A percentile compares a stretch with the other conserved stretches of the same genome.
Conservation (phyloP, 2,113 vertebrate species). For the Terrapene triunguis region DNA sequence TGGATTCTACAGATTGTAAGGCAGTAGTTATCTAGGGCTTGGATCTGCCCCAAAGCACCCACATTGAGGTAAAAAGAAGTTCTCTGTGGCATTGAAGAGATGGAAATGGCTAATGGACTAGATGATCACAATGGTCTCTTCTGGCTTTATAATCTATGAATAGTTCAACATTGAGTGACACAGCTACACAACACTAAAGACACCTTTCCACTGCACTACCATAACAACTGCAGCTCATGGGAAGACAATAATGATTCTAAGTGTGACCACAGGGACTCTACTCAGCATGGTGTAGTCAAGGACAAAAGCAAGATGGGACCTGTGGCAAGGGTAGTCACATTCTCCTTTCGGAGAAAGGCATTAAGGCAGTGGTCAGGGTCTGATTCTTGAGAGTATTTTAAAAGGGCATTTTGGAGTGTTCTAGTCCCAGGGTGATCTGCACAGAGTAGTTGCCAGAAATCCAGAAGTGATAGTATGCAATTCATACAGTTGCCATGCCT, state of each 20-base stretch:
- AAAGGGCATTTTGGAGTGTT: neutral
- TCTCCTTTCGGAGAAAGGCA: neutral
- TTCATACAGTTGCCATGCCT: neutral
- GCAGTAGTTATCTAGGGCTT: neutral
- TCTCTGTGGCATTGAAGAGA: neutral
- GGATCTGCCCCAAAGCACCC: neutral
- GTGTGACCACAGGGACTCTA: fast-evolving
- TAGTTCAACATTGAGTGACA: neutral
- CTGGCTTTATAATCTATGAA: neutral
- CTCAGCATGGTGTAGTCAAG: neutral
- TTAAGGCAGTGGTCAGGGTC: neutral
- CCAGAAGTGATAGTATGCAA: neutral
- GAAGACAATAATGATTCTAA: neutral
- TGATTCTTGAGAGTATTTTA: neutral
- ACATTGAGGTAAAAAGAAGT: neutral
- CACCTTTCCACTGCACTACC: neutral
- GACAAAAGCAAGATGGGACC: neutral
- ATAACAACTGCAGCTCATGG: neutral
- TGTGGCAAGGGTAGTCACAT: fast-evolving
- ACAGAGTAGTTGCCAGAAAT: neutral
- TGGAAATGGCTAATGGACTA: fast-evolving
- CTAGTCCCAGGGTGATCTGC: neutral
- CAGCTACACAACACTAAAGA: neutral
- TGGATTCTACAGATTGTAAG: neutral
- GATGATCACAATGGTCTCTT: neutral